phyloP scores from a whole-genome alignment of 2,113 vertebrate species.

The Eublepharis macularius region DNA sequence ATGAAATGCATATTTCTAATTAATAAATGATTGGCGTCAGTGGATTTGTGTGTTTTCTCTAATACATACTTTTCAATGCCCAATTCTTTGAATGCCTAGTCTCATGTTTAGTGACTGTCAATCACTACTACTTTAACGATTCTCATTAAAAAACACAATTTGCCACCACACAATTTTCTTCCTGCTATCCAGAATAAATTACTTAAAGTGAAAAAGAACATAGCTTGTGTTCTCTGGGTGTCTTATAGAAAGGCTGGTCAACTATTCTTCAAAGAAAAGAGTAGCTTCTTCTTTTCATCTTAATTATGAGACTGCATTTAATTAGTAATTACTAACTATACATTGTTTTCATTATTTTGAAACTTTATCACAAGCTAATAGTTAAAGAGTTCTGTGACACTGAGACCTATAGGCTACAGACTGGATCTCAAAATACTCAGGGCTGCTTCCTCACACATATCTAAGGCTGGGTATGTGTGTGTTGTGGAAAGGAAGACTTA shows the following conservation, averaged over 20 bases:
- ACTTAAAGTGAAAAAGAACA: conserved; percentile 3
- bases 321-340: not conserved
- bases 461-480: no score
- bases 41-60: not conserved
- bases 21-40: not conserved
- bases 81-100: not conserved
- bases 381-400: no score
- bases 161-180: rapidly evolving
- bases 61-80: not conserved
- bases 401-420: not conserved
- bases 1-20: not conserved
- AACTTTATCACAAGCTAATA: not conserved
- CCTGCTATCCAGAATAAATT: not conserved
- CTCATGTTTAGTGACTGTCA: conserved; percentile 1
- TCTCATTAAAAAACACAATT: not conserved
- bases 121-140: not conserved
- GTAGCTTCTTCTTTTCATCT: not conserved
- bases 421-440: not conserved
- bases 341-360: not conserved
- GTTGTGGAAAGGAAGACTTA: no score
- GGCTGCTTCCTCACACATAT: not conserved
- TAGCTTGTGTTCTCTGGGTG: not conserved
- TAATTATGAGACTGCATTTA: rapidly evolving
- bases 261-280: not conserved
- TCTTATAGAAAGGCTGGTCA: not conserved